Evolutionary conservation across 2,888 invertebrate genomes (phyloP).

Genomic region (Drosophila nr. perissopoda): DNA sequence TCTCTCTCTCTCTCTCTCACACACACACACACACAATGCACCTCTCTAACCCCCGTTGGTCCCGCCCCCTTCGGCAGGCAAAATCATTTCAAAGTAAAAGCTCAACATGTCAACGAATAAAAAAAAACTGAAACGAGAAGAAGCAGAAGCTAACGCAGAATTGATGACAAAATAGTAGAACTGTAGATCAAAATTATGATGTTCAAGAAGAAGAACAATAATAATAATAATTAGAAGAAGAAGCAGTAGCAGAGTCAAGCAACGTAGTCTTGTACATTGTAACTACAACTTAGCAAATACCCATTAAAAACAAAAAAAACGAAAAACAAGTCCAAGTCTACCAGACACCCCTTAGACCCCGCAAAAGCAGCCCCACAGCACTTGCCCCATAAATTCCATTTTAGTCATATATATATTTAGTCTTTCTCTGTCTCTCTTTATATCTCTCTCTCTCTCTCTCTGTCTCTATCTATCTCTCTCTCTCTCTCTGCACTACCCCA

Average conservation of each 20-base stretch:
- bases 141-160: constrained; percentile 11
- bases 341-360: constrained; percentile 5
- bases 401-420: constrained; percentile 39
- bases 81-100: constrained; percentile 82
- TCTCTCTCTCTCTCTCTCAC: constrained; percentile 8
- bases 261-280: constrained; percentile 73
- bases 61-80: constrained; percentile 50
- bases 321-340: background rate
- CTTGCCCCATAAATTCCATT: constrained; percentile 39
- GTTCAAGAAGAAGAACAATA: constrained; percentile 19
- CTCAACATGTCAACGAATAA: constrained; percentile 73
- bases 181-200: constrained; percentile 13
- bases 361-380: constrained; percentile 43
- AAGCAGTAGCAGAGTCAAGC: constrained; percentile 39
- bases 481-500: constrained; percentile 5
- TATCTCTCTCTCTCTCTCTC: background rate
- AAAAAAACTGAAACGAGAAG: constrained; percentile 41
- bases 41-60: constrained; percentile 3
- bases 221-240: constrained; percentile 25
- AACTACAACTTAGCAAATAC: constrained; percentile 50
- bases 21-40: constrained; percentile 6
- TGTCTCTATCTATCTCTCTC: constrained; percentile 1
- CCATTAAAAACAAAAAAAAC: background rate
- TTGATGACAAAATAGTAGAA: constrained; percentile 14
- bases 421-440: background rate